phyloP scores from a whole-genome alignment of 2,888 invertebrate genomes.

The Drosophila ezoana region DNA sequence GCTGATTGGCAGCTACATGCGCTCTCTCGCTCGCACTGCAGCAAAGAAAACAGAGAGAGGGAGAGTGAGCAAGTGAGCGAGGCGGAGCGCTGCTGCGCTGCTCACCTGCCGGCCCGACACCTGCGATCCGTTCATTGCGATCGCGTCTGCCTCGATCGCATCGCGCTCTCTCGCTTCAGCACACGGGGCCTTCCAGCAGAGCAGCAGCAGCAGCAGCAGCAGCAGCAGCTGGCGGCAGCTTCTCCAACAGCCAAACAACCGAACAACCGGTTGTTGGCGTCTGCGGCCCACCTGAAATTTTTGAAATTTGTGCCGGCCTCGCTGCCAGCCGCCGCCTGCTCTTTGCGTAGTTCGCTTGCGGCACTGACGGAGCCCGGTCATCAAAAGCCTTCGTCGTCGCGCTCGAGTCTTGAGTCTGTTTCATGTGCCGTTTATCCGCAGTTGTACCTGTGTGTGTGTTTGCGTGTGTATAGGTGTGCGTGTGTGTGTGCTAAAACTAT shows the following conservation, averaged over 20 bases:
- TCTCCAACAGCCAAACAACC: conserved; percentile 49
- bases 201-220: not conserved
- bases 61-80: conserved; percentile 5
- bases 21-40: conserved; percentile 45
- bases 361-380: conserved; percentile 78
- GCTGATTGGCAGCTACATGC: conserved; percentile 20
- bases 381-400: conserved; percentile 66
- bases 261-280: conserved; percentile 66
- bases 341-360: conserved; percentile 76
- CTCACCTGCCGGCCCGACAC: conserved; percentile 65
- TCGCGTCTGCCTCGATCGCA: conserved; percentile 51
- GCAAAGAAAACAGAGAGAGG: conserved; percentile 3
- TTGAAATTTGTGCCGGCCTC: conserved; percentile 55
- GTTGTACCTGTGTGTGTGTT: not conserved
- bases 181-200: not conserved
- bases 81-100: conserved; percentile 56
- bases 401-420: conserved; percentile 40
- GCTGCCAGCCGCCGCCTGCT: conserved; percentile 40
- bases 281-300: conserved; percentile 67
- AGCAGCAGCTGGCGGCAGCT: conserved; percentile 2
- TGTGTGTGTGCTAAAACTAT: conserved; percentile 37
- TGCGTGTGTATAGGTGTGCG: conserved; percentile 8
- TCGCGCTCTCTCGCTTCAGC: conserved; percentile 55
- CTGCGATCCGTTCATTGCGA: conserved; percentile 58
- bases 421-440: conserved; percentile 5